phyloP scores from a whole-genome alignment of 2,888 invertebrate species.

The Penaeus monodon region DNA sequence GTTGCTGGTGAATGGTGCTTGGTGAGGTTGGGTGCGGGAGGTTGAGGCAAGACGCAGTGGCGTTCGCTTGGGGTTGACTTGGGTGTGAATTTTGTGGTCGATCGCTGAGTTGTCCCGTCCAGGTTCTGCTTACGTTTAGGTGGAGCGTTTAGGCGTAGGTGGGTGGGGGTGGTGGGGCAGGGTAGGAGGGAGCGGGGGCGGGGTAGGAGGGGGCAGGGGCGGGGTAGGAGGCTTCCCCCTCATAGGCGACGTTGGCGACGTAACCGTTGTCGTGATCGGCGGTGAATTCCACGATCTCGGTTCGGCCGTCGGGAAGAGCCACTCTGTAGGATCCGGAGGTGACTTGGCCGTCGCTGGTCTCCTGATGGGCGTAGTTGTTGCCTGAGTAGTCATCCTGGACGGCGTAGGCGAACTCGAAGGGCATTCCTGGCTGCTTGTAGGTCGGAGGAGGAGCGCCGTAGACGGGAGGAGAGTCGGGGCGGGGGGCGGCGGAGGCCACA shows the following conservation, averaged over 20 bases:
- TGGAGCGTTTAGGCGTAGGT: background rate
- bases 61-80: too few species aligned
- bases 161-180: constrained; percentile 1
- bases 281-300: constrained; percentile 73
- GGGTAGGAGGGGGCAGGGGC: constrained; percentile 13
- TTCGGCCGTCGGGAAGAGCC: constrained; percentile 81
- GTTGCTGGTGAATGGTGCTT: too few species aligned
- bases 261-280: constrained; percentile 45
- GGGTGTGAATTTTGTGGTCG: too few species aligned
- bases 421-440: constrained; percentile 66
- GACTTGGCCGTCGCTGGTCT: constrained; percentile 77
- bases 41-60: too few species aligned
- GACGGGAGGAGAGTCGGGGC: background rate
- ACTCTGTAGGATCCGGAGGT: constrained; percentile 78
- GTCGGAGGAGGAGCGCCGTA: constrained; percentile 3
- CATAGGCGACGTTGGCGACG: constrained; percentile 44
- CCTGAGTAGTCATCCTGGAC: constrained; percentile 75
- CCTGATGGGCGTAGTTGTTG: constrained; percentile 77
- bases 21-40: too few species aligned
- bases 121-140: too few species aligned
- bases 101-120: too few species aligned
- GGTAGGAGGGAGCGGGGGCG: background rate
- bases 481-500: constrained; percentile 8
- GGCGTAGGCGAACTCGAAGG: constrained; percentile 78
- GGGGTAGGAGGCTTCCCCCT: constrained; percentile 39